Evolutionary conservation across 2,888 invertebrate species (phyloP).

Genomic region (Gastracanthus pulcherrimus): DNA sequence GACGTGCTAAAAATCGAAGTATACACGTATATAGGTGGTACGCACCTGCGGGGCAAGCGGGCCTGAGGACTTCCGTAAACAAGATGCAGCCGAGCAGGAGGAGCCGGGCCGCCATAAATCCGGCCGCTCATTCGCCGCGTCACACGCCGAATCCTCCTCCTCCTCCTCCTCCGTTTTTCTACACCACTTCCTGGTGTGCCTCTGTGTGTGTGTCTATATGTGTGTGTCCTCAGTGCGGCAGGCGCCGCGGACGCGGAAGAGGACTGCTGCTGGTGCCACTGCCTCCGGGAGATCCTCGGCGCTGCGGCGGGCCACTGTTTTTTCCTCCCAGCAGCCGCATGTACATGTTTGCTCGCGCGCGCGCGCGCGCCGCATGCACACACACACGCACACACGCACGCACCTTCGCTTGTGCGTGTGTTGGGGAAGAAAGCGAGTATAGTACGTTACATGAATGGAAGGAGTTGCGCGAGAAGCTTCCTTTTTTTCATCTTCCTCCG

Average conservation of each 20-base stretch:
- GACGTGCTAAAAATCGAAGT: neutral
- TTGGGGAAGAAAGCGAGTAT: neutral
- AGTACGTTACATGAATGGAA: conserved; percentile 24
- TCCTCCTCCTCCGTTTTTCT: neutral
- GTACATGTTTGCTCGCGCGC: conserved; percentile 3
- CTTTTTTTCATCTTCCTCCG: neutral
- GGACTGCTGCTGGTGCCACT: neutral
- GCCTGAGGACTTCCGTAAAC: conserved; percentile 76
- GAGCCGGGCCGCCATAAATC: conserved; percentile 77
- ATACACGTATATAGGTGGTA: conserved; percentile 47
- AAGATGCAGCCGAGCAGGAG: conserved; percentile 76
- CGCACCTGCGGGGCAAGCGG: conserved; percentile 74
- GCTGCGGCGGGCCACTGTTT: too few species aligned
- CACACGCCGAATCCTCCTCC: neutral
- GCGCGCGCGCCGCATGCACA: neutral
- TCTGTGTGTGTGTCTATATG: neutral
- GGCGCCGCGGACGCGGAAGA: conserved; percentile 10
- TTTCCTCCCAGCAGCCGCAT: conserved; percentile 20
- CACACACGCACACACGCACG: neutral
- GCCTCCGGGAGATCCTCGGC: too few species aligned
- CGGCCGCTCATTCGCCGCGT: conserved; percentile 72
- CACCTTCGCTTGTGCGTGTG: neutral
- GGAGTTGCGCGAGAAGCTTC: neutral
- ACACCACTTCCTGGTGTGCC: neutral
- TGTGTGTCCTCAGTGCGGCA: neutral